Evolutionary conservation across 2,888 invertebrate species (phyloP), one percentile per base, ranked within the genome.

Genomic region (Drosophila falleni): DNA sequence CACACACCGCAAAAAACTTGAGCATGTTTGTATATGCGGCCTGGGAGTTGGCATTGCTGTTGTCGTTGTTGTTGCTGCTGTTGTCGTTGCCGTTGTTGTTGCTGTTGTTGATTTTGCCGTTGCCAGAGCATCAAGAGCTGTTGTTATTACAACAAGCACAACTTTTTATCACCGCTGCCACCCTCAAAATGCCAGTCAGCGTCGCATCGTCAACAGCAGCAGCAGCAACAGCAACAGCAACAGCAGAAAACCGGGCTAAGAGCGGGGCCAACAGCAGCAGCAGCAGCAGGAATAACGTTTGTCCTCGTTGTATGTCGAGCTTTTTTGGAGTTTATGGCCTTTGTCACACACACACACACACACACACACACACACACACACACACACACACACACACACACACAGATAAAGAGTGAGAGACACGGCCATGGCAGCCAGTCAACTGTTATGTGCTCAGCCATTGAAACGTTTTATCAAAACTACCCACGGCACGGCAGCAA

Each of bases 401-500:
- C 44, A 62, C 26, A 44, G 44, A 46, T 1, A 63, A 41, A 47
- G 69, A 62, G 68, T 61, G 60, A 54, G 74, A 69, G 74, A 81
- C 79, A 81, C 81, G 74, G 74, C 69, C 78, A 71, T 64, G 75
- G 77, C 82, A 85, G 82, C 81, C 82, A 86, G 87, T 87, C 79
- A 83, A 87, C 88, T 87, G 88, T 81, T 88, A 86, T 86, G 83
- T 86, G 86, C 67, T 81, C 86, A 86, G 81, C 83, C 86, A 86
- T 86, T 83, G 85, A 86, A 86, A 85, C 86, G 83, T 85, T 86
- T 86, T 86, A 86, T 87, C 86, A 83, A 87, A 86, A 87, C 87
- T 85, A 85, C 86, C 86, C 85, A 85, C 75, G 77, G 81, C 75
- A 74, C 55, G 33, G 55, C 55, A 55, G 51, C 51, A 51, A 51